These are phyloP conservation scores for Polydrusus tereticollis DNA, from an alignment of 2,888 invertebrate species.

Conservation along the genomic window DNA sequence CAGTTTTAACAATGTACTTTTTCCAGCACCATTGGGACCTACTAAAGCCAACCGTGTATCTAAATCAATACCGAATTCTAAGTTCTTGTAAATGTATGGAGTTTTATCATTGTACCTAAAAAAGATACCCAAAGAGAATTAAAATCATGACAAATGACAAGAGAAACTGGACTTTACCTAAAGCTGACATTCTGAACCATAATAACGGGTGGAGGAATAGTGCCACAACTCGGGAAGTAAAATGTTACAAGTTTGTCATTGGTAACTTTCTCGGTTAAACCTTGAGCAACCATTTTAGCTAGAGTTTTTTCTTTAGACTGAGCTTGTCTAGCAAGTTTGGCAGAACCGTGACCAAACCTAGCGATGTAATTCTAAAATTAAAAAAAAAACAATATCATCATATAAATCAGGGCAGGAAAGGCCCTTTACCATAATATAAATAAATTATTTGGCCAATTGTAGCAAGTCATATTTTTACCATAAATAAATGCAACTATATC, in stretches of 20 bases:
- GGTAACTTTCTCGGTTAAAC: constrained; percentile 94
- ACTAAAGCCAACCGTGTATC: constrained; percentile 96
- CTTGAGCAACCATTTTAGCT: constrained; percentile 99
- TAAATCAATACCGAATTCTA: constrained; percentile 99
- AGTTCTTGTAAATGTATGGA: constrained; percentile 95
- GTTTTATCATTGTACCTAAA: constrained; percentile 83
- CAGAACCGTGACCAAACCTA: constrained; percentile 98
- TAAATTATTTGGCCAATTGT: no score
- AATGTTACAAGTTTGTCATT: constrained; percentile 94
- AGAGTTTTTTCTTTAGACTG: constrained; percentile 99
- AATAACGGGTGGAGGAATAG: constrained; percentile 98
- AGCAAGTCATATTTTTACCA: no score
- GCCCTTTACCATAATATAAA: no score
- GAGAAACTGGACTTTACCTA: constrained; percentile 75
- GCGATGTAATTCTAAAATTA: constrained; percentile 92
- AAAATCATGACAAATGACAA: no score
- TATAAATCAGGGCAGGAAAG: background rate
- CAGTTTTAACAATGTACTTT: constrained; percentile 96
- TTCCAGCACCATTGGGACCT: constrained; percentile 98
- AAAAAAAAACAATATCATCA: constrained; percentile 28
- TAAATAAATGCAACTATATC: no score
- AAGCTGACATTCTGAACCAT: constrained; percentile 99
- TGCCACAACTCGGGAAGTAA: constrained; percentile 96
- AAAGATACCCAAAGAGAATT: no score
- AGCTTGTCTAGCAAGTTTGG: constrained; percentile 97